These are phyloP conservation scores for Xestia rhomboidea DNA, from an alignment of 2,888 invertebrate genomes.

Conservation along the genomic window DNA sequence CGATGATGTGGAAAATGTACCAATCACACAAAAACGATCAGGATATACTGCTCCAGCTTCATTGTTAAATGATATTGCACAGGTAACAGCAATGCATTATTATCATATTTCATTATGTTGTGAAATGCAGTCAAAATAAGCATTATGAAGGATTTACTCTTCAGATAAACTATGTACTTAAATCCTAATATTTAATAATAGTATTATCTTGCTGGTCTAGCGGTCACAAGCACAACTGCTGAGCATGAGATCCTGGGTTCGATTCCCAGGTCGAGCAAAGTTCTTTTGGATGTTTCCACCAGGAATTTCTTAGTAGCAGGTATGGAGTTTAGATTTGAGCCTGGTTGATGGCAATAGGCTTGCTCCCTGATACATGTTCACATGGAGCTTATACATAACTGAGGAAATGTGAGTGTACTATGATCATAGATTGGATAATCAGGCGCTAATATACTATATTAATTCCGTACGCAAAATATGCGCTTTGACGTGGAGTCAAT, in stretches of 20 bases:
- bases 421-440: neutral
- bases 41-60: slow-evolving; percentile 97
- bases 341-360: neutral
- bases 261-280: neutral
- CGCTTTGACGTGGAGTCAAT: no score
- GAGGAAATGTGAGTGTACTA: neutral
- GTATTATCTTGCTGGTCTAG: neutral
- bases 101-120: neutral
- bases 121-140: neutral
- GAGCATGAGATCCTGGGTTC: neutral
- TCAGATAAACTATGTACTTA: neutral
- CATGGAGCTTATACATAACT: neutral
- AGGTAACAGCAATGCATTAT: slow-evolving; percentile 88
- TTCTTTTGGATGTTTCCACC: neutral
- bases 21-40: slow-evolving; percentile 93
- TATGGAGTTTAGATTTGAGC: neutral
- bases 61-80: slow-evolving; percentile 96
- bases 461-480: no score
- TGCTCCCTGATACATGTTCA: neutral
- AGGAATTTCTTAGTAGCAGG: neutral
- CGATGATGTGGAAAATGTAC: slow-evolving; percentile 95
- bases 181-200: neutral
- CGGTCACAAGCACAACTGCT: neutral
- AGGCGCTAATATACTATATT: no score
- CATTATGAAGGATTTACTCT: neutral